A percentile compares a stretch with the other conserved stretches of the same genome.
Conservation (phyloP, 2,113 vertebrate genomes). For the Spea multiplicata region DNA sequence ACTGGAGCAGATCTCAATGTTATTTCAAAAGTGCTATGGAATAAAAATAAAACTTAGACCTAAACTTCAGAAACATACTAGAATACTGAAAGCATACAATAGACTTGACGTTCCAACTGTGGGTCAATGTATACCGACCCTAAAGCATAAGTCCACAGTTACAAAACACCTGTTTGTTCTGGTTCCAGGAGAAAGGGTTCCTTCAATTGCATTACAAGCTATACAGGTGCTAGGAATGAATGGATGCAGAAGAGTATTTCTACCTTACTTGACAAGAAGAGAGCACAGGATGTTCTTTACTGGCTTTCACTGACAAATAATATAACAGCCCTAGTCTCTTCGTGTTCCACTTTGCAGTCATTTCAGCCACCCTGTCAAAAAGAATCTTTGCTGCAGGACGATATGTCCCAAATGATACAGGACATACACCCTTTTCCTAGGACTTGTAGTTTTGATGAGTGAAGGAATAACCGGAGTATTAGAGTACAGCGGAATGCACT, state of each 20-base stretch:
- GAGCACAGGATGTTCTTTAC: no score
- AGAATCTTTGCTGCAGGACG: no score
- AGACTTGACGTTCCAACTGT: background rate
- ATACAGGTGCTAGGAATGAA: background rate
- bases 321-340: no score
- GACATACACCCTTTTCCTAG: background rate
- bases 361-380: no score
- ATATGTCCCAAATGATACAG: no score
- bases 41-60: background rate
- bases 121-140: background rate
- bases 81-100: background rate
- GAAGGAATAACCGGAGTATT: background rate
- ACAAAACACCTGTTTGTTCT: background rate
- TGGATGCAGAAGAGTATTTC: background rate
- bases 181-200: background rate
- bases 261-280: background rate
- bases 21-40: no score
- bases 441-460: background rate
- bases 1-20: no score
- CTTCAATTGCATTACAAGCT: background rate
- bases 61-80: background rate
- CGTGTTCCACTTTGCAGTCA: no score
- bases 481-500: background rate
- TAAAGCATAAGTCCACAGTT: background rate
- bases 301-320: no score